Base-by-base conservation (phyloP, 2,888 invertebrate genomes). In the Artemia sinica region DNA sequence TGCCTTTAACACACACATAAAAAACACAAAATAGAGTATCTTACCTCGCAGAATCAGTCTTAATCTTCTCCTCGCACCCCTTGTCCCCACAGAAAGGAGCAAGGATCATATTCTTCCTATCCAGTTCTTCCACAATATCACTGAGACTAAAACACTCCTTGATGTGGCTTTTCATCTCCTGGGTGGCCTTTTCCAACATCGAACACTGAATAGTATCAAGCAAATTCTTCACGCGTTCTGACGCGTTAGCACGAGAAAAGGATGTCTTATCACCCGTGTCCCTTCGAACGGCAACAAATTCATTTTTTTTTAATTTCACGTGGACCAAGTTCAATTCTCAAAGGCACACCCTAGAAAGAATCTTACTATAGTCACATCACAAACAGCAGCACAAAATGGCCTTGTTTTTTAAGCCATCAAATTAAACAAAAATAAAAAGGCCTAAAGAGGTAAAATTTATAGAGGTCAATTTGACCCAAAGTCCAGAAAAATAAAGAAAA, bases 71-170 rank as follows among this genome's bases (percentile, higher is more conserved):
- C 79, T 98, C 98, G 76, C 98, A 99, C 0, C 82, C 78, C 9
- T 81, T 83, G 2, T 85, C 86, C 0, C 95, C 97, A 77, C 98
- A 99, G 84, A 95, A 99, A 2, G 98, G 96, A 18, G 93, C 84
- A 72, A 95, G 79, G n/a, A 98, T 83, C 14, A 98, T 84, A 77
- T 91, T 91, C 76, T 91, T 94, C 71, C 85, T 82, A 74, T 98
- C 94, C 70, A 99, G 80, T 68, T 84, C 82, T 8, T 80, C 78
- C 49, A 86, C 85, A 79, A 98, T 95, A 68, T 87, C 85, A 0
- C 83, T 80, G 92, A 96, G 96, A 71, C 85, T 82, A 8, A 50
- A 49, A 11, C 87, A 84, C 9, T 84, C 76, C 12, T 86, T 85
- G 65, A 86, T 82, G 76, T 93, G 87, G 0, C 81, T 80, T 69